These are phyloP conservation scores for Belonocnema kinseyi DNA, from an alignment of 1,140 invertebrate genomes.

Conservation along the genomic window DNA sequence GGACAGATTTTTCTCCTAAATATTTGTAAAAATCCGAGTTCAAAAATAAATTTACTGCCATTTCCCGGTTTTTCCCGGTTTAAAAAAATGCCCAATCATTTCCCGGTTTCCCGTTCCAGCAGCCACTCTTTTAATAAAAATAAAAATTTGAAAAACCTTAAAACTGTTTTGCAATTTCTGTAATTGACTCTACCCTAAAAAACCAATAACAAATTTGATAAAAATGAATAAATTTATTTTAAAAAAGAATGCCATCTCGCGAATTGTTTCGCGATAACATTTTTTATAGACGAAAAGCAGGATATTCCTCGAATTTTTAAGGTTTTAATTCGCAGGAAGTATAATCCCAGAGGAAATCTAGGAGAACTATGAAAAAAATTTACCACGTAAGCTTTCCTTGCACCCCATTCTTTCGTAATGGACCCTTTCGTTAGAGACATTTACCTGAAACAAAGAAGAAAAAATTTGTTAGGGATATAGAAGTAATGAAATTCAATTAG, in stretches of 20 bases:
- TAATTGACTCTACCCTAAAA: too few relatives aligned
- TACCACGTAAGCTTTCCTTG: conserved; percentile 18
- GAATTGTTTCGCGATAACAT: not conserved
- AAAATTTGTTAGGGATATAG: conserved; percentile 17
- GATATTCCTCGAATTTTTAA: not conserved
- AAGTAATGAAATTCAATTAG: conserved; percentile 10
- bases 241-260: not conserved
- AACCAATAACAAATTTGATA: too few relatives aligned
- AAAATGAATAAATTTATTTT: not conserved
- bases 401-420: conserved; percentile 1
- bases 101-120: too few relatives aligned
- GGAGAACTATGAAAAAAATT: conserved; percentile 11
- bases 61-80: too few relatives aligned
- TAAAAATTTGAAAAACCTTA: not conserved
- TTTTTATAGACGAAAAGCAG: not conserved
- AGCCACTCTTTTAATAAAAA: not conserved
- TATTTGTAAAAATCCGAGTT: too few relatives aligned
- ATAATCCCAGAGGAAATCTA: conserved; percentile 1
- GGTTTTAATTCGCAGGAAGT: conserved; percentile 2
- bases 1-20: too few relatives aligned
- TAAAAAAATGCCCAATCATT: too few relatives aligned
- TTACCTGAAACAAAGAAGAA: conserved; percentile 47
- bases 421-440: conserved; percentile 27
- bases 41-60: too few relatives aligned
- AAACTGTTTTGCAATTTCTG: not conserved